Evolutionary conservation across 2,888 invertebrate genomes (phyloP).

Genomic region (Sphecodes monilicornis): DNA sequence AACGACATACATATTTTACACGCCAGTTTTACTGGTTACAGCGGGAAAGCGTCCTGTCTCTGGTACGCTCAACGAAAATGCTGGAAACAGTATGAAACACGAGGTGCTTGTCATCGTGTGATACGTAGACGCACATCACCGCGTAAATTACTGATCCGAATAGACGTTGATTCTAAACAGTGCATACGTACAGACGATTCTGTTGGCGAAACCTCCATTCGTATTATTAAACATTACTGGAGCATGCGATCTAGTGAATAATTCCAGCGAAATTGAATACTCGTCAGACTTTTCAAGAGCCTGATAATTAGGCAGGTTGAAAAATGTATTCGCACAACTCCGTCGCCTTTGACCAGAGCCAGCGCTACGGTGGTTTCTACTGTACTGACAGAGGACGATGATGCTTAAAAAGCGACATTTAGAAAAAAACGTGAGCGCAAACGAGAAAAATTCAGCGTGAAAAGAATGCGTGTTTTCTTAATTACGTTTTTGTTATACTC

Average conservation of each 20-base stretch:
- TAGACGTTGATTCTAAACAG: neutral
- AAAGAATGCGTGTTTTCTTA: slow-evolving; percentile 19
- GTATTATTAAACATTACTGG: slow-evolving; percentile 69
- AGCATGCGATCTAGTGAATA: slow-evolving; percentile 59
- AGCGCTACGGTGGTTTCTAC: slow-evolving; percentile 13
- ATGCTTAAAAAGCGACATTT: slow-evolving; percentile 53
- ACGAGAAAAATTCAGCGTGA: neutral
- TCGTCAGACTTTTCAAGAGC: slow-evolving; percentile 56
- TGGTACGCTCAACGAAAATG: too few relatives aligned
- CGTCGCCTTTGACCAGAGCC: slow-evolving; percentile 35
- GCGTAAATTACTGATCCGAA: neutral
- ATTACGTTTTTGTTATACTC: slow-evolving; percentile 13
- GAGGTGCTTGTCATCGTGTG: too few relatives aligned
- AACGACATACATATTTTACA: too few relatives aligned
- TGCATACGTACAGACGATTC: neutral
- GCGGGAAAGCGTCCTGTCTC: too few relatives aligned
- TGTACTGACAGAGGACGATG: slow-evolving; percentile 38
- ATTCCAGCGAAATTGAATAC: slow-evolving; percentile 68
- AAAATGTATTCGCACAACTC: slow-evolving; percentile 66
- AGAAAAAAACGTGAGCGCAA: slow-evolving; percentile 13
- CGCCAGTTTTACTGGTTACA: too few relatives aligned
- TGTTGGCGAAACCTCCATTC: slow-evolving; percentile 44
- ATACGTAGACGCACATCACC: neutral
- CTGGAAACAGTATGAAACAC: too few relatives aligned
- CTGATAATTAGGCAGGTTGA: slow-evolving; percentile 72